These are phyloP conservation scores for Coelopa frigida DNA, from an alignment of 1,140 invertebrate genomes.

Conservation along the genomic window DNA sequence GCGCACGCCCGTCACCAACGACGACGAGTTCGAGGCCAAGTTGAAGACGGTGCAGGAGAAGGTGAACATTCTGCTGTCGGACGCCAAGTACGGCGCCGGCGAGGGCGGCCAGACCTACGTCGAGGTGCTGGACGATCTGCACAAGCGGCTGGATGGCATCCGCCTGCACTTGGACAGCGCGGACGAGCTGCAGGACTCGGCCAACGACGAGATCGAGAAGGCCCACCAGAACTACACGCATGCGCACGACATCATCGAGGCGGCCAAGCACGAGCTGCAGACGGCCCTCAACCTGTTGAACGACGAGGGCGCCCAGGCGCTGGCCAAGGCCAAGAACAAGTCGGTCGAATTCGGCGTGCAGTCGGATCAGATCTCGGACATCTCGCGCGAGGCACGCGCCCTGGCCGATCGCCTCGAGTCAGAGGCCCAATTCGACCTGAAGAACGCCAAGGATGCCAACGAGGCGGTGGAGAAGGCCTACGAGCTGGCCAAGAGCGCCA, in stretches of 20 bases:
- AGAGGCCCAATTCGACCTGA: slow-evolving; percentile 69
- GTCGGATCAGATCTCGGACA: slow-evolving; percentile 82
- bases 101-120: slow-evolving; percentile 57
- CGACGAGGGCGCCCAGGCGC: slow-evolving; percentile 68
- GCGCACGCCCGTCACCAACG: slow-evolving; percentile 77
- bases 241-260: slow-evolving; percentile 65
- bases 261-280: slow-evolving; percentile 65
- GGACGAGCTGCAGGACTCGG: slow-evolving; percentile 53
- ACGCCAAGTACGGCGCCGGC: slow-evolving; percentile 60
- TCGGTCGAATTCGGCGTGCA: slow-evolving; percentile 84
- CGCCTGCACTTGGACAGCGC: slow-evolving; percentile 57
- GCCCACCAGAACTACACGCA: slow-evolving; percentile 63
- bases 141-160: slow-evolving; percentile 59
- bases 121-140: slow-evolving; percentile 60
- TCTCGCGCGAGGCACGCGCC: slow-evolving; percentile 76
- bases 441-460: slow-evolving; percentile 69
- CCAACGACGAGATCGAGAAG: slow-evolving; percentile 53
- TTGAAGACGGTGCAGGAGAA: slow-evolving; percentile 62
- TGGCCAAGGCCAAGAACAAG: slow-evolving; percentile 71
- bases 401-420: slow-evolving; percentile 69
- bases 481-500: slow-evolving; percentile 70
- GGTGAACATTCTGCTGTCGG: slow-evolving; percentile 62
- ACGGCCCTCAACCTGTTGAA: slow-evolving; percentile 68
- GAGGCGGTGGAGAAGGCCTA: slow-evolving; percentile 77
- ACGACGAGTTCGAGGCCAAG: slow-evolving; percentile 73